A percentile compares a stretch with the other conserved stretches of the same genome.
Conservation (phyloP, 2,888 invertebrate species). For the Baronia brevicornis region DNA sequence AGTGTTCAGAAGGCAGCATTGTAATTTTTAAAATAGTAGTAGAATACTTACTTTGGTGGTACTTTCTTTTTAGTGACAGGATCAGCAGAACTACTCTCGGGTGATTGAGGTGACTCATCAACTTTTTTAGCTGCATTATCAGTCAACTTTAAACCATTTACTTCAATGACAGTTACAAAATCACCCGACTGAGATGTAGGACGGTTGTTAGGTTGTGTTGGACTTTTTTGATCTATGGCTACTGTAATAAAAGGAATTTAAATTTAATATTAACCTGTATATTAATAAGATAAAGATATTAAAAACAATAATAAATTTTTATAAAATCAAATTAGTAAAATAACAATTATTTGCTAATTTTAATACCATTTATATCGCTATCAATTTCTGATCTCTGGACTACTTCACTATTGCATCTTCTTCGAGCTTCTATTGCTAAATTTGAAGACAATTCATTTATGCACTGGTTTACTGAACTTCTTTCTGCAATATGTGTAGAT, state of each 20-base stretch:
- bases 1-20: too few relatives aligned
- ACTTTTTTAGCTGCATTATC: constrained; percentile 59
- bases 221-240: constrained; percentile 59
- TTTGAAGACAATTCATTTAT: constrained; percentile 82
- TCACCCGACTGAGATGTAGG: constrained; percentile 74
- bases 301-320: neutral
- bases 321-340: neutral
- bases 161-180: constrained; percentile 92
- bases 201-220: constrained; percentile 63
- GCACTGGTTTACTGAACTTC: constrained; percentile 78
- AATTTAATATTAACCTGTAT: neutral
- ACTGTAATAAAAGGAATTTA: constrained; percentile 31
- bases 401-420: constrained; percentile 70
- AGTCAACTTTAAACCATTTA: constrained; percentile 83
- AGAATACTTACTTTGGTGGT: constrained; percentile 74
- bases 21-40: constrained; percentile 1
- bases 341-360: constrained; percentile 3
- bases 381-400: constrained; percentile 57
- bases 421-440: constrained; percentile 54
- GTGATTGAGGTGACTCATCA: constrained; percentile 57
- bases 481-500: constrained; percentile 50
- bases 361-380: constrained; percentile 53
- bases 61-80: constrained; percentile 78
- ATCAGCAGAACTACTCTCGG: constrained; percentile 75
- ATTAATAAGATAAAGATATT: neutral